Evolutionary conservation across 2,888 invertebrate genomes (phyloP).

Genomic region (Holacanthella duospinosa): DNA sequence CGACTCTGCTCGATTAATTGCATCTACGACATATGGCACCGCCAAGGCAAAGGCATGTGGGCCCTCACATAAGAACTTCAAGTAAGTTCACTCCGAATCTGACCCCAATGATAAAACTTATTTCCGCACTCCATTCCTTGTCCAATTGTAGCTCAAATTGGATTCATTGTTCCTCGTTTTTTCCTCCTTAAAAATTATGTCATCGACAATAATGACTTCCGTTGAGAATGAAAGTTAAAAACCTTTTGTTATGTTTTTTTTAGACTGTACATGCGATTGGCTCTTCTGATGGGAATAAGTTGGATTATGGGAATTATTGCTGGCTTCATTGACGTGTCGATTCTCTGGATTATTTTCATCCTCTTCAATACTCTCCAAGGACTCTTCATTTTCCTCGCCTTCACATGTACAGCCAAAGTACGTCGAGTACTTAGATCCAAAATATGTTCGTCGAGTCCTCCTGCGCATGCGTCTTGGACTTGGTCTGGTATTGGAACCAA

Average conservation of each 20-base stretch:
- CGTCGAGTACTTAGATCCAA: constrained; percentile 33
- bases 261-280: constrained; percentile 44
- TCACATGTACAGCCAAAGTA: constrained; percentile 45
- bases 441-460: constrained; percentile 21
- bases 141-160: background rate
- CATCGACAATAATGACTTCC: background rate
- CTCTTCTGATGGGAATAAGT: constrained; percentile 46
- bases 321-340: constrained; percentile 41
- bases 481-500: constrained; percentile 34
- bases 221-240: constrained; percentile 4
- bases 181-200: background rate
- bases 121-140: background rate
- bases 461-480: constrained; percentile 34
- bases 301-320: constrained; percentile 46
- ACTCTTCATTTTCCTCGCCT: constrained; percentile 45
- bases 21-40: constrained; percentile 41
- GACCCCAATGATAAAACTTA: background rate
- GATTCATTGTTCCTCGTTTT: background rate
- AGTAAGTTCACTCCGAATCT: constrained; percentile 20
- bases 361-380: constrained; percentile 46
- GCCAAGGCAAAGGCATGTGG: constrained; percentile 38
- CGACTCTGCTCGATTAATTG: constrained; percentile 43
- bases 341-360: constrained; percentile 43
- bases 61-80: constrained; percentile 36
- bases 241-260: too few relatives aligned